Base-by-base conservation (phyloP, 2,113 vertebrate species). In the Cryptomyrus ogoouensis region DNA sequence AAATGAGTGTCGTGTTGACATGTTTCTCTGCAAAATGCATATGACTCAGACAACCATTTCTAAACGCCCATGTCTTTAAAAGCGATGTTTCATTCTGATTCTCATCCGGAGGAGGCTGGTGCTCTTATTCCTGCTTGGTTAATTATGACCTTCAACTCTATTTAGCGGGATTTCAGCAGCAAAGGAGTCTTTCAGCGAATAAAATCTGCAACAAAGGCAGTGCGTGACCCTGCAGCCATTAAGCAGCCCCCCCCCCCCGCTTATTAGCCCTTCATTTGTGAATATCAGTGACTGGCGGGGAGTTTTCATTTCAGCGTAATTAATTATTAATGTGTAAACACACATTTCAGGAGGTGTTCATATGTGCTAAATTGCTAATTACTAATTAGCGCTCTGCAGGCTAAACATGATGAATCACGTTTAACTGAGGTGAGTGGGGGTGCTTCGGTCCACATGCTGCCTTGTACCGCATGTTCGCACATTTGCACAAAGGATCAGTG, bases 271-370 rank as follows among this genome's bases (percentile, higher is more conserved):
- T 42, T 80, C 31, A 19, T 80, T 80, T 42, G 74, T 42, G 74
- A 42, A 80, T 80, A 39, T 80, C 19, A 35, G 74, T 17, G 35
- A 39, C 17, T 80, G 31, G 35, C 15, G 17, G 15, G 17, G 35
- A 80, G 15, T 42, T 39, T 39, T 80, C 13, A 5, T 42, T 80
- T 80, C 31, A 80, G 74, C 13, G 17, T 80, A 42, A 80, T 80
- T 80, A 80, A 42, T 80, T 80, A 80, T 39, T 80, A 19, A 80
- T 80, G 74, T 80, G 74, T 80, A 80, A 39, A 80, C 74, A 80
- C 66, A 35, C 74, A 80, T 80, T 80, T 80, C 74, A 80, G 31
- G 35, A 17, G 74, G 35, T 19, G 74, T 80, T 80, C 35, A 42
- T 80, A 80, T 80, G 35, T 39, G 31, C 13, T 80, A 80, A 80